A percentile compares a stretch with the other conserved stretches of the same genome.
Conservation (phyloP, 2,113 vertebrate genomes). For the Tinamus guttatus region DNA sequence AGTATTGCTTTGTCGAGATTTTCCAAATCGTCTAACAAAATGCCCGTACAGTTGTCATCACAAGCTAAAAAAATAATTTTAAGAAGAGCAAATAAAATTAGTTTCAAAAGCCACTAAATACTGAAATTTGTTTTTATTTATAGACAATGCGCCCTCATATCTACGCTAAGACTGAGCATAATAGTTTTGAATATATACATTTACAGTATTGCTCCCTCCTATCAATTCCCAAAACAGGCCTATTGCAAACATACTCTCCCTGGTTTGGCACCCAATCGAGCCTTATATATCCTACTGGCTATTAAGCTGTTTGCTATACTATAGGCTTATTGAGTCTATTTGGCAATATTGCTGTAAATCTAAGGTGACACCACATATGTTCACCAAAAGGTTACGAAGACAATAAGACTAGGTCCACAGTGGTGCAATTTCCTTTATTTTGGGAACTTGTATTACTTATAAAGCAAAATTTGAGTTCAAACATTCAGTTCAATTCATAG, state of each 20-base stretch:
- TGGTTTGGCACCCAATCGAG: neutral
- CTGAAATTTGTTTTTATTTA: neutral
- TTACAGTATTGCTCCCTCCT: neutral
- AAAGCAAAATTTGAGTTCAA: neutral
- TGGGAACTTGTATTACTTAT: neutral
- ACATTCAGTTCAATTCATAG: neutral
- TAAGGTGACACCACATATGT: neutral
- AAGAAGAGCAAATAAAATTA: neutral
- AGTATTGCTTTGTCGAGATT: constrained; percentile 51
- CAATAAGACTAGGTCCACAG: neutral
- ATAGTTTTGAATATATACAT: neutral
- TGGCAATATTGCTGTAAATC: neutral
- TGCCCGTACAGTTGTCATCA: constrained; percentile 86
- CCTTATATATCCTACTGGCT: neutral
- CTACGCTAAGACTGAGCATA: neutral
- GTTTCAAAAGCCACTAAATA: neutral
- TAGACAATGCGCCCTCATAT: neutral
- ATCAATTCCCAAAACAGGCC: neutral
- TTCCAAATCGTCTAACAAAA: constrained; percentile 84
- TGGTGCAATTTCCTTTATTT: neutral
- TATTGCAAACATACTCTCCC: neutral
- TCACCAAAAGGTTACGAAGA: neutral
- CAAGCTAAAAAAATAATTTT: constrained; percentile 79
- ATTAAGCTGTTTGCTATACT: neutral
- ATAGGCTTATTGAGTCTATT: neutral